Evolutionary conservation across 2,888 invertebrate genomes (phyloP).

Genomic region (Notodonta ziczac): DNA sequence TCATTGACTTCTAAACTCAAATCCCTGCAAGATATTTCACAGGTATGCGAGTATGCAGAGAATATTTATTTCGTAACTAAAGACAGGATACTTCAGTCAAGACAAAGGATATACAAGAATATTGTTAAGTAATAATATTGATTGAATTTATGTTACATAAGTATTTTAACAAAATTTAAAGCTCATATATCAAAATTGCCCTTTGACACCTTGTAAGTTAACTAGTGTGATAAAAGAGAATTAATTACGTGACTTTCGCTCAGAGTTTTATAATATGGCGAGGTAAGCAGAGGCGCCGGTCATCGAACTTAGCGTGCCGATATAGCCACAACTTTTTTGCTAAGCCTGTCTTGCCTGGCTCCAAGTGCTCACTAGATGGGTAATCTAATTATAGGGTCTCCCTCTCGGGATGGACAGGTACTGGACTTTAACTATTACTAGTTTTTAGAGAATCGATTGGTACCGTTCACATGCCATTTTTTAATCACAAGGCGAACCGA

Average conservation of each 20-base stretch:
- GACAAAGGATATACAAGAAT: too few species aligned
- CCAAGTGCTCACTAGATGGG: constrained; percentile 65
- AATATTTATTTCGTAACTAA: too few species aligned
- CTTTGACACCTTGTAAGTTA: constrained; percentile 10
- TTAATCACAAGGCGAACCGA: neutral
- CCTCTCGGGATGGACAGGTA: constrained; percentile 55
- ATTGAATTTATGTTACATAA: neutral
- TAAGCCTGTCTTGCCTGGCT: constrained; percentile 66
- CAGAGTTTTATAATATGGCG: constrained; percentile 62
- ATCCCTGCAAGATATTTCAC: too few species aligned
- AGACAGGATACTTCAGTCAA: too few species aligned
- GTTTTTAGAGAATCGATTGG: constrained; percentile 48
- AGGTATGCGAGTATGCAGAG: too few species aligned
- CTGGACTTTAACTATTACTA: constrained; percentile 54
- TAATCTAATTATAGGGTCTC: constrained; percentile 76
- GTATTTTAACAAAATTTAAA: neutral
- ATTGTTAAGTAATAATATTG: too few species aligned
- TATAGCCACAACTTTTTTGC: constrained; percentile 70
- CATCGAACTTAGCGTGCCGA: constrained; percentile 68
- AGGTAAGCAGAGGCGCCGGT: constrained; percentile 64
- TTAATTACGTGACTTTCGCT: constrained; percentile 62
- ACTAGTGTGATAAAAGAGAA: constrained; percentile 30
- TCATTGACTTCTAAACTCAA: neutral
- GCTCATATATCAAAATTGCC: constrained; percentile 1
- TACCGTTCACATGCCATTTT: constrained; percentile 43